Conservation (phyloP, 2,113 vertebrate genomes). For the Chaenocephalus aceratus region DNA sequence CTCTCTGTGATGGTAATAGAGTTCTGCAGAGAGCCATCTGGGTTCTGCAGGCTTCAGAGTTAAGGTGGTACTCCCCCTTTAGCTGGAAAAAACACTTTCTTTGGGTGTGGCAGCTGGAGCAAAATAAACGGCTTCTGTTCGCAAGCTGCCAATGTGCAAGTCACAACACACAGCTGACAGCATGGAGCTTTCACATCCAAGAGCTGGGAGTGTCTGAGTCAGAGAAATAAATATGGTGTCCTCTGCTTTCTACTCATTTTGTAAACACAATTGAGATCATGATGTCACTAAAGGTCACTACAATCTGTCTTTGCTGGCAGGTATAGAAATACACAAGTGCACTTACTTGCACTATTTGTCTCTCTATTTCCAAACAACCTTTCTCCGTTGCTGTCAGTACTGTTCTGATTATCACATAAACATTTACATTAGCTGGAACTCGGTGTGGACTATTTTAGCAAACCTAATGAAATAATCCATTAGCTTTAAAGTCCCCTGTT, state of each 20-base stretch:
- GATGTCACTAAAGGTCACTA: conserved; percentile 20
- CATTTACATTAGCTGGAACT: conserved; percentile 70
- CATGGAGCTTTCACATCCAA: conserved; percentile 73
- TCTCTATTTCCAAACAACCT: conserved; percentile 43
- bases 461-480: conserved; percentile 54
- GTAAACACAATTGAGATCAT: conserved; percentile 19
- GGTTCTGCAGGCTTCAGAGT: conserved; percentile 35
- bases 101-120: conserved; percentile 84
- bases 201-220: conserved; percentile 73
- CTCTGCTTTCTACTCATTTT: conserved; percentile 32
- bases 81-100: conserved; percentile 81
- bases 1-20: conserved; percentile 57
- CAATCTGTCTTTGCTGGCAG: conserved; percentile 10
- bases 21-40: conserved; percentile 49
- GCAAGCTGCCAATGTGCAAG: conserved; percentile 77
- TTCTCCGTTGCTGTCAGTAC: conserved; percentile 24
- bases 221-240: conserved; percentile 44
- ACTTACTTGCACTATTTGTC: neutral
- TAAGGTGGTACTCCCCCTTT: conserved; percentile 63
- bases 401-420: conserved; percentile 67
- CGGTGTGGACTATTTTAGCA: conserved; percentile 63
- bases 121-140: conserved; percentile 84
- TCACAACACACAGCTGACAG: conserved; percentile 84
- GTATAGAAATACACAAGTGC: conserved; percentile 13
- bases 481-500: conserved; percentile 66